phyloP scores from a whole-genome alignment of 2,113 vertebrate species.

The Etheostoma spectabile region DNA sequence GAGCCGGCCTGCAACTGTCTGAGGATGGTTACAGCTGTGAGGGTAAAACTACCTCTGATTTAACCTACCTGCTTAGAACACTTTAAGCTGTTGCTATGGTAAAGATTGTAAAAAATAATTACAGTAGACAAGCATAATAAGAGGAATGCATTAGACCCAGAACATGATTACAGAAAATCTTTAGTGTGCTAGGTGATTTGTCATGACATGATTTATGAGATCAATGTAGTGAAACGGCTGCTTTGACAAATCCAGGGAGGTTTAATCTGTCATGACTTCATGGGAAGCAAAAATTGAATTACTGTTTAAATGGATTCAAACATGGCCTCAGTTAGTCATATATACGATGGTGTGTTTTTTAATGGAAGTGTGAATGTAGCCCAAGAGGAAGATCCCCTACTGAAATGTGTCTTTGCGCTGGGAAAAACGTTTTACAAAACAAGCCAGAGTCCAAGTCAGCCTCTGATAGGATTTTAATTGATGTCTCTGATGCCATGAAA shows the following conservation, averaged over 20 bases:
- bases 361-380: slow-evolving; percentile 64
- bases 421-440: slow-evolving; percentile 71
- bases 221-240: slow-evolving; percentile 62
- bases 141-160: slow-evolving; percentile 4
- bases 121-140: background rate
- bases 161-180: slow-evolving; percentile 59
- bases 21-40: slow-evolving; percentile 79
- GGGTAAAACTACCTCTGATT: slow-evolving; percentile 70
- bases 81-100: slow-evolving; percentile 6
- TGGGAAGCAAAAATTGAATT: slow-evolving; percentile 69
- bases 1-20: slow-evolving; percentile 74
- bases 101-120: background rate
- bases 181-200: slow-evolving; percentile 55
- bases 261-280: slow-evolving; percentile 78
- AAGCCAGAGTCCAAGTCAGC: slow-evolving; percentile 56
- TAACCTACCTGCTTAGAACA: slow-evolving; percentile 15
- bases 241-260: slow-evolving; percentile 63
- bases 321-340: slow-evolving; percentile 61
- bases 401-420: slow-evolving; percentile 59
- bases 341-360: slow-evolving; percentile 58
- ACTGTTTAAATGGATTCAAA: slow-evolving; percentile 71
- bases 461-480: slow-evolving; percentile 81
- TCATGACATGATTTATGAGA: slow-evolving; percentile 76
- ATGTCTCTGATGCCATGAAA: slow-evolving; percentile 75
- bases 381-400: slow-evolving; percentile 72